Evolutionary conservation across 2,888 invertebrate genomes (phyloP).

Genomic region (Julus scandinavius): DNA sequence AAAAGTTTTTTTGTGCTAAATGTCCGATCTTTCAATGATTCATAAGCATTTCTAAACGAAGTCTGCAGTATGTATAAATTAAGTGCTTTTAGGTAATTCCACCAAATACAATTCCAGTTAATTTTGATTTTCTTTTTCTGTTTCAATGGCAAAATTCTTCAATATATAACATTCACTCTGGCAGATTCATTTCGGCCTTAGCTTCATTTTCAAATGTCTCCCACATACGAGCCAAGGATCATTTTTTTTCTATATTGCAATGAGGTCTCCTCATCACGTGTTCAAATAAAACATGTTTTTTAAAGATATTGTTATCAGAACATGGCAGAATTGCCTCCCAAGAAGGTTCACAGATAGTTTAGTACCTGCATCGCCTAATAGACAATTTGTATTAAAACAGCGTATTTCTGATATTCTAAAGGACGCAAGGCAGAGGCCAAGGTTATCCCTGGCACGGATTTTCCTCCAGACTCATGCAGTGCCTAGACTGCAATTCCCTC

Average conservation of each 20-base stretch:
- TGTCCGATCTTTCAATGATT: no score
- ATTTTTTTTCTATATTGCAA: neutral
- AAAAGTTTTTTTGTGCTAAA: no score
- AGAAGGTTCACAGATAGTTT: neutral
- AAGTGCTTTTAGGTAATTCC: no score
- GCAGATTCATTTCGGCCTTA: no score
- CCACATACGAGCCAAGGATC: neutral
- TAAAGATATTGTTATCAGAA: neutral
- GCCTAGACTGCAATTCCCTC: neutral
- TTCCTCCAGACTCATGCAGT: neutral
- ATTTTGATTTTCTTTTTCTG: no score
- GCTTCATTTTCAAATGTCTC: neutral
- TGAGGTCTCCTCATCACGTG: neutral
- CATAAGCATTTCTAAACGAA: no score
- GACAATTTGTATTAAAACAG: constrained; percentile 13
- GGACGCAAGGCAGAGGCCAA: neutral
- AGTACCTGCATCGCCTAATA: neutral
- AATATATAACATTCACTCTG: no score
- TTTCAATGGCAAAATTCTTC: no score
- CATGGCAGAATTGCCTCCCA: neutral
- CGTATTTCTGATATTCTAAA: neutral
- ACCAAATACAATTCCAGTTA: no score
- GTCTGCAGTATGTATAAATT: no score
- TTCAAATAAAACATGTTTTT: neutral
- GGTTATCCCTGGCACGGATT: constrained; percentile 1